Conservation (phyloP, 1,140 invertebrate species). For the Muscidifurax raptorellus region DNA sequence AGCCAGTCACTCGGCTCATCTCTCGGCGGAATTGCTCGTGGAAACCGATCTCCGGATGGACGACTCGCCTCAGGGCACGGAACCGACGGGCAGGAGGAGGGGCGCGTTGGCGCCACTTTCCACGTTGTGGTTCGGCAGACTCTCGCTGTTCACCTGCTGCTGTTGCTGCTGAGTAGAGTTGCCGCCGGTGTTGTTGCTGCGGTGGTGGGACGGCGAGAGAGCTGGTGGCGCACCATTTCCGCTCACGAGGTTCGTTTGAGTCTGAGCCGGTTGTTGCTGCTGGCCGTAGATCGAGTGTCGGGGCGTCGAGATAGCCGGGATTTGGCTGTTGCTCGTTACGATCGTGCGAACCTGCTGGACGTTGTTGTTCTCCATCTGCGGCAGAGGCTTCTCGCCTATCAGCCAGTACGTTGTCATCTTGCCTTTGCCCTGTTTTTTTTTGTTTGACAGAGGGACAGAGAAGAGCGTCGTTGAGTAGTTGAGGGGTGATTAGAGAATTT, state of each 20-base stretch:
- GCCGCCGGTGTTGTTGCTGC: slow-evolving; percentile 34
- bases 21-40: background rate
- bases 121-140: slow-evolving; percentile 53
- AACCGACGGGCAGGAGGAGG: slow-evolving; percentile 63
- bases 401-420: slow-evolving; percentile 92
- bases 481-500: background rate
- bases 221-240: slow-evolving; percentile 40
- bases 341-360: slow-evolving; percentile 30
- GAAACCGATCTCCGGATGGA: background rate
- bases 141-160: slow-evolving; percentile 40
- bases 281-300: slow-evolving; percentile 19
- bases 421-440: slow-evolving; percentile 83
- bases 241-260: slow-evolving; percentile 8
- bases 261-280: slow-evolving; percentile 9
- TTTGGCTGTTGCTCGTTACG: slow-evolving; percentile 26
- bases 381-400: slow-evolving; percentile 81
- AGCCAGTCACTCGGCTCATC: background rate
- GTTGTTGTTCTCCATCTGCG: slow-evolving; percentile 38
- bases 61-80: slow-evolving; percentile 59
- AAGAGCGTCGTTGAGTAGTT: background rate
- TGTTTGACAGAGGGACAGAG: background rate
- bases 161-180: slow-evolving; percentile 45
- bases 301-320: slow-evolving; percentile 47
- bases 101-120: slow-evolving; percentile 69
- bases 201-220: slow-evolving; percentile 39